These are phyloP conservation scores for Cylindroiulus punctatus DNA, from an alignment of 2,888 invertebrate species.

Conservation along the genomic window DNA sequence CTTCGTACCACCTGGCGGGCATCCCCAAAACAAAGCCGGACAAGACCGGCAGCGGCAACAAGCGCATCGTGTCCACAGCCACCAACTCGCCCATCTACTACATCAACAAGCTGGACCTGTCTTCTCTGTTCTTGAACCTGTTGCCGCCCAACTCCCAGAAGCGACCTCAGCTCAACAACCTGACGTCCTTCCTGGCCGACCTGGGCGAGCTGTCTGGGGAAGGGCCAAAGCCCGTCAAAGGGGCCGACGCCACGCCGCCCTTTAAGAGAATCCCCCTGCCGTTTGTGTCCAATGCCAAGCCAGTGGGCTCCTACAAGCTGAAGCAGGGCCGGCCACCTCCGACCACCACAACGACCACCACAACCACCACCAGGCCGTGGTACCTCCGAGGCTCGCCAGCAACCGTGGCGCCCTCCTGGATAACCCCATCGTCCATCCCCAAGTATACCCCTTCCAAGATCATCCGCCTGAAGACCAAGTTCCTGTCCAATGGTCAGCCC, in stretches of 20 bases:
- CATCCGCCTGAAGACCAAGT: constrained; percentile 54
- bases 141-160: constrained; percentile 39
- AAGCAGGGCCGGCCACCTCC: neutral
- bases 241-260: neutral
- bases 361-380: constrained; percentile 48
- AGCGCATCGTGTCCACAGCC: constrained; percentile 52
- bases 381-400: neutral
- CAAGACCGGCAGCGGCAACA: neutral
- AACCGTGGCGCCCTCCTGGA: neutral
- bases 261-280: constrained; percentile 50
- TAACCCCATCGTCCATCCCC: constrained; percentile 37
- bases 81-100: constrained; percentile 55
- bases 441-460: constrained; percentile 50
- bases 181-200: constrained; percentile 44
- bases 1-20: constrained; percentile 34
- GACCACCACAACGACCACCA: neutral
- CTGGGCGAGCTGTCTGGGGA: neutral
- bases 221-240: neutral
- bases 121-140: constrained; percentile 6
- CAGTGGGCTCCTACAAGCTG: constrained; percentile 52
- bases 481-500: constrained; percentile 54
- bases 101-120: constrained; percentile 51
- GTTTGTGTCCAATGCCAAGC: constrained; percentile 55
- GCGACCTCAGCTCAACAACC: neutral
- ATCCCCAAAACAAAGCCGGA: neutral